phyloP scores from a whole-genome alignment of 2,797 vertebrate genomes.

The Sphenodon punctatus region DNA sequence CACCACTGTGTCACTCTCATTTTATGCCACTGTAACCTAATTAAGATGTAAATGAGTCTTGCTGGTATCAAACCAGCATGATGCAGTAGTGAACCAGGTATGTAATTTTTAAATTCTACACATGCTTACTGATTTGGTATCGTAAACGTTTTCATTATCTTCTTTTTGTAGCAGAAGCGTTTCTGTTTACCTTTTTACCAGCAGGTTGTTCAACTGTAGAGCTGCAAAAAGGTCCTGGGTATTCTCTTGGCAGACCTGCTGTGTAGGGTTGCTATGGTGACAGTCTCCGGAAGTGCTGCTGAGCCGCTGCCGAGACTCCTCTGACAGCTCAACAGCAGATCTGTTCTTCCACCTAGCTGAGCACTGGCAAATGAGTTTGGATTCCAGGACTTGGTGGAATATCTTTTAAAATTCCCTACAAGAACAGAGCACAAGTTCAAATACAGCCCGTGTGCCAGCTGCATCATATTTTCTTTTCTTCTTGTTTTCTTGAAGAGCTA shows the following conservation, averaged over 20 bases:
- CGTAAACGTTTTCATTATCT: not conserved
- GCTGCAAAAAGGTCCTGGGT: not conserved
- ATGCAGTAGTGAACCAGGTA: not conserved
- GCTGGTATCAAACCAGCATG: fast-evolving
- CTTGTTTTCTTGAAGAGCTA: not conserved
- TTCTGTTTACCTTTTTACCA: not conserved
- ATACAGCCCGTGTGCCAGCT: not conserved
- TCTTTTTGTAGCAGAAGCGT: not conserved
- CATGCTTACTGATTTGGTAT: not conserved
- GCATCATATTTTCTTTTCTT: too few relatives aligned
- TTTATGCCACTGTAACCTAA: not conserved
- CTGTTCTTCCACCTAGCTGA: not conserved
- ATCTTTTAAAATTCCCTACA: constrained; percentile 1
- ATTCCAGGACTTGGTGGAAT: constrained; percentile 28
- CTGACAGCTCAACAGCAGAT: not conserved
- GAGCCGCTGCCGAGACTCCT: not conserved
- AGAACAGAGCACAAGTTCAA: not conserved
- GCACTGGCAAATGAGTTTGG: not conserved
- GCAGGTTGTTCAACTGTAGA: constrained; percentile 20
- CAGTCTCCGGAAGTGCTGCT: not conserved
- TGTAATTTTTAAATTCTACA: not conserved
- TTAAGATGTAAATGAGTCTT: not conserved
- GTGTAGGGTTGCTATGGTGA: constrained; percentile 45
- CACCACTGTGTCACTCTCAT: not conserved
- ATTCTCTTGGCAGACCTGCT: constrained; percentile 5